Evolutionary conservation across 2,888 invertebrate species (phyloP).

Genomic region (Lottia gigantea): DNA sequence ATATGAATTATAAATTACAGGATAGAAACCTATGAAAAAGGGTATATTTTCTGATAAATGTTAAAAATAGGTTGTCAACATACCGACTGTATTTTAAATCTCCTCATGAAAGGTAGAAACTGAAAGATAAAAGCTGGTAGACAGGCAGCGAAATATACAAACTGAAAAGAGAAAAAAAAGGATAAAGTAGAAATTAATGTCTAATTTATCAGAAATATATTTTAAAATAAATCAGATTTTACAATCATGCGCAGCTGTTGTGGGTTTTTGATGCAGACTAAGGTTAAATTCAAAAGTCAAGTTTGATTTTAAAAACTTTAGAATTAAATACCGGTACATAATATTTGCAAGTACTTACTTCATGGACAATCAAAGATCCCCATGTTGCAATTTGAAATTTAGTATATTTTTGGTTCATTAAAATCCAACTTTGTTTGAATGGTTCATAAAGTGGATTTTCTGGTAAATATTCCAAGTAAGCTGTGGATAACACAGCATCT

Average conservation of each 20-base stretch:
- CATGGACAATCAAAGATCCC: conserved; percentile 58
- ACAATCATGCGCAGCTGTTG: too few relatives aligned
- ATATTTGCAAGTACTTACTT: conserved; percentile 36
- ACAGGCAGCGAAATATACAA: conserved; percentile 54
- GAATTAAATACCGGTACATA: too few relatives aligned
- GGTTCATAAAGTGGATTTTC: conserved; percentile 42
- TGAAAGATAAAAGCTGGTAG: conserved; percentile 59
- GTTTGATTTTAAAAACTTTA: too few relatives aligned
- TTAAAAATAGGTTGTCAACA: conserved; percentile 17
- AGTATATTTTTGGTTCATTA: conserved; percentile 53
- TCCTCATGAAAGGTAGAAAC: conserved; percentile 59
- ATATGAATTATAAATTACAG: too few relatives aligned
- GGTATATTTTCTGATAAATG: too few relatives aligned
- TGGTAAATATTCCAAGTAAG: conserved; percentile 25
- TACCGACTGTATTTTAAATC: conserved; percentile 60
- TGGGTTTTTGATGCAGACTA: too few relatives aligned
- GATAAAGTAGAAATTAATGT: too few relatives aligned
- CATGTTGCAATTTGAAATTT: conserved; percentile 59
- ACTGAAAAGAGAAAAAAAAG: conserved; percentile 37
- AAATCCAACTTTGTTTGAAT: conserved; percentile 40
- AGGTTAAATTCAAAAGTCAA: too few relatives aligned
- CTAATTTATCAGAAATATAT: too few relatives aligned
- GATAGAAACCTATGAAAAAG: too few relatives aligned
- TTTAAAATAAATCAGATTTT: too few relatives aligned
- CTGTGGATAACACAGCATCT: not conserved